Evolutionary conservation across 2,888 invertebrate genomes (phyloP), one percentile per base, ranked within the genome.

Genomic region (Acronicta psi): DNA sequence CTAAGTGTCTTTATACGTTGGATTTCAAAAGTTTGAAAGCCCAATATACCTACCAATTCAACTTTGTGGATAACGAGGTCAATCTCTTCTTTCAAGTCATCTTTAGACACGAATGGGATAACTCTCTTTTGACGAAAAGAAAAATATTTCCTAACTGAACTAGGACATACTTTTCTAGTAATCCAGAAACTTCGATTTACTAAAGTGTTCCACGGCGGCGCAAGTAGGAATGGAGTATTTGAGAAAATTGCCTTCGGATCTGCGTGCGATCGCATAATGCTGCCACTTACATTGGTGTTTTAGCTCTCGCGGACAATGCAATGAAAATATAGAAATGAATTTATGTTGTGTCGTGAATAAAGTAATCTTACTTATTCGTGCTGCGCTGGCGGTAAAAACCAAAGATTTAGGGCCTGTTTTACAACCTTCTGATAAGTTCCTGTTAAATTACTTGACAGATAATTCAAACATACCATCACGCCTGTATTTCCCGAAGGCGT

Each of bases 241-340:
- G 67, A 78, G 75, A 75, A 79, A 78, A 78, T 79, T 65, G 72
- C 51, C 41, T 52, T 54, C 37, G 51, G 64, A 64, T 61, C 66
- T 70, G 70, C 78, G 69, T 74, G 67, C 59, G 66, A 69, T 74
- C 72, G 75, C 77, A 75, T 79, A 79, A 75, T 77, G 73, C 60
- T 18, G 46, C 34, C 41, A 54, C 51, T 64, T 17, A 49, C 17
- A 43, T 16, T 20, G 2, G 18, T 50, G 36, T 38, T 49, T 47
- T 43, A 43, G 29, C 13, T 37, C 42, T 18, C 18, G 11, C 16
- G 2, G 31, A 47, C 11, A 16, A 31, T 25, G 41, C 16, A 41
- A 40, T 17, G 34, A 11, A 17, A 8, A 42, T 18, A 31, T 34
- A 45, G 18, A 18, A 17, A 31, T 44, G 11, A n/a, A 44, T 44